These are phyloP conservation scores for Plutomurus gul DNA, from an alignment of 1,140 invertebrate genomes.

Conservation along the genomic window DNA sequence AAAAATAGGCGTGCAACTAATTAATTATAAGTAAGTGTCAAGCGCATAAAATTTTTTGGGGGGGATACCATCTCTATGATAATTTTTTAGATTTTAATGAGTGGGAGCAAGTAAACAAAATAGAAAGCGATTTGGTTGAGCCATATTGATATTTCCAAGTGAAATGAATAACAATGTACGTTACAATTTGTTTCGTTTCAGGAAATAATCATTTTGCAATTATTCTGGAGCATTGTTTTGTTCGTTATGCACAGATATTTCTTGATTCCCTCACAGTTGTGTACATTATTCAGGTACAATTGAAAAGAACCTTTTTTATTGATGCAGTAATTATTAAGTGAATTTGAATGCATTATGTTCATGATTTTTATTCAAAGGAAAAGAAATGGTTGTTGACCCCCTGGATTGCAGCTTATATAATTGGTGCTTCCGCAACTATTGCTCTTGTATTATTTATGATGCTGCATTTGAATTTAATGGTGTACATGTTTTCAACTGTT, in stretches of 20 bases:
- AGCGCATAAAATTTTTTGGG: too few relatives aligned
- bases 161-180: too few relatives aligned
- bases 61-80: too few relatives aligned
- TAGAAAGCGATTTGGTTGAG: background rate
- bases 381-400: conserved; percentile 23
- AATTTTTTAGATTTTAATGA: too few relatives aligned
- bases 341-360: too few relatives aligned
- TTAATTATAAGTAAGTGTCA: too few relatives aligned
- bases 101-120: too few relatives aligned
- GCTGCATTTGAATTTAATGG: background rate
- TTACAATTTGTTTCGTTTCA: too few relatives aligned
- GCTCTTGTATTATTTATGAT: background rate
- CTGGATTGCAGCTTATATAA: conserved; percentile 28
- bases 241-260: conserved; percentile 29
- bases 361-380: background rate
- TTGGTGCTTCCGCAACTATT: background rate
- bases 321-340: background rate
- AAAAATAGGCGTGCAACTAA: too few relatives aligned
- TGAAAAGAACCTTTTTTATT: background rate
- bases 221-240: conserved; percentile 5
- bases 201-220: conserved; percentile 17
- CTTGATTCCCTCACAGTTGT: conserved; percentile 31
- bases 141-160: background rate
- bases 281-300: conserved; percentile 35
- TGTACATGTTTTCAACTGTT: background rate